Percentiles rank a stretch among this genome's conserved stretches.
These are phyloP conservation scores for Leptogaster cylindrica DNA, from an alignment of 2,888 invertebrate genomes.

Conservation along the genomic window DNA sequence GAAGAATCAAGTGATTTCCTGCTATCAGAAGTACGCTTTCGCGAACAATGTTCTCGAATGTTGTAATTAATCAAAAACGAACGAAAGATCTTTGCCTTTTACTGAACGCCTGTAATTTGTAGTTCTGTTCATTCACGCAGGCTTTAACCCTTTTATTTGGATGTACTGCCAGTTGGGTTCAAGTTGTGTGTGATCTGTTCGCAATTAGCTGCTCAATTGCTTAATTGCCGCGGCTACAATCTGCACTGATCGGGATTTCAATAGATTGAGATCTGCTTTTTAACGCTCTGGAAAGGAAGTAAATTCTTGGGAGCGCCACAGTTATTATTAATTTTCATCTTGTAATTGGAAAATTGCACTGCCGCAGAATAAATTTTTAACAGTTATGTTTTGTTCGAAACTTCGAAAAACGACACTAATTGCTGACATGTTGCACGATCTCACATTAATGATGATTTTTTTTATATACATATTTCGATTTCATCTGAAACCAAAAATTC, in stretches of 20 bases:
- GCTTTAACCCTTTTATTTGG: neutral
- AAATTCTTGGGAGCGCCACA: no score
- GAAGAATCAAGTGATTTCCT: constrained; percentile 32
- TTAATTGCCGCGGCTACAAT: neutral
- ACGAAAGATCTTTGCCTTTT: constrained; percentile 18
- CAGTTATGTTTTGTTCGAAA: no score
- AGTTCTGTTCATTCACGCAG: neutral
- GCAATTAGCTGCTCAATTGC: constrained; percentile 14
- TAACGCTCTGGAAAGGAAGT: no score
- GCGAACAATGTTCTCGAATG: neutral
- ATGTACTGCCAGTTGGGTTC: neutral
- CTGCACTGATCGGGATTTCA: neutral
- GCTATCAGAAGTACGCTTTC: neutral
- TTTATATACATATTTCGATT: no score
- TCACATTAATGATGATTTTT: no score
- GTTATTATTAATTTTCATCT: no score
- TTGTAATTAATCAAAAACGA: constrained; percentile 28
- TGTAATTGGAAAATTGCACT: no score
- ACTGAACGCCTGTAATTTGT: constrained; percentile 10
- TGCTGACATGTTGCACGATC: no score
- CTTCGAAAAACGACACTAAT: no score
- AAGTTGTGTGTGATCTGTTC: neutral
- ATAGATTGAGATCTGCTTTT: no score
- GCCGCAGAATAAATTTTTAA: no score
- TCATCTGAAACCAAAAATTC: no score